Conservation (phyloP, 2,113 vertebrate genomes). For the Phrynosoma blainvillii region DNA sequence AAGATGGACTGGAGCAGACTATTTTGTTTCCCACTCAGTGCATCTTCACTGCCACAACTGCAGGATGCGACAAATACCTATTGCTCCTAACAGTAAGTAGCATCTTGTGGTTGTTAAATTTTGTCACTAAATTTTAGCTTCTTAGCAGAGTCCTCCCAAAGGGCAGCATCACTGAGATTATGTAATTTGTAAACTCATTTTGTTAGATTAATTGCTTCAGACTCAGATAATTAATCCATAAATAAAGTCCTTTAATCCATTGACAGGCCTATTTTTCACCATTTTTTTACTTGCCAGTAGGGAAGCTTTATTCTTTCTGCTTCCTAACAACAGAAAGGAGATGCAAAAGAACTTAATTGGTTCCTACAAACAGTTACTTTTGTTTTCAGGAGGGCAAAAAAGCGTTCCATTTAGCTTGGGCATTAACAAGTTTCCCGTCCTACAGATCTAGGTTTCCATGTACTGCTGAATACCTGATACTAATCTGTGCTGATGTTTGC, state of each 20-base stretch:
- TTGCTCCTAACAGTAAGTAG: not conserved
- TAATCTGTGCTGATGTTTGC: slow-evolving; percentile 7
- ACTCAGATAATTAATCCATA: slow-evolving; percentile 30
- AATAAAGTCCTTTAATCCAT: slow-evolving; percentile 17
- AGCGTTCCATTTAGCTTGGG: too few species aligned
- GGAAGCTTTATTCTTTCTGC: not conserved
- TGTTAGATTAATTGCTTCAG: not conserved
- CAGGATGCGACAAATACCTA: not conserved
- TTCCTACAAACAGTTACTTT: not conserved
- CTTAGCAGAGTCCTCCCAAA: not conserved
- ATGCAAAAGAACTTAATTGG: slow-evolving; percentile 19
- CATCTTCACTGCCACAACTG: not conserved
- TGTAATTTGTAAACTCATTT: slow-evolving; percentile 7
- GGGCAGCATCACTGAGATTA: not conserved
- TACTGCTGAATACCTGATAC: not conserved
- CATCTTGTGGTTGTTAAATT: not conserved
- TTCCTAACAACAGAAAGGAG: not conserved
- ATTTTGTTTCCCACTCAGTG: not conserved
- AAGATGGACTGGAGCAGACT: not conserved
- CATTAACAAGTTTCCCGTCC: not conserved
- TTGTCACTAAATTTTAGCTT: not conserved
- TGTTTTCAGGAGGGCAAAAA: slow-evolving; percentile 1
- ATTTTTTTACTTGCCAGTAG: slow-evolving; percentile 5
- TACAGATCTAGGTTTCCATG: not conserved
- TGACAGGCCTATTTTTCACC: slow-evolving; percentile 10